Percentiles rank a stretch among this genome's conserved stretches.
These are phyloP conservation scores for Clinocottus analis DNA, from an alignment of 2,113 vertebrate species.

Conservation along the genomic window DNA sequence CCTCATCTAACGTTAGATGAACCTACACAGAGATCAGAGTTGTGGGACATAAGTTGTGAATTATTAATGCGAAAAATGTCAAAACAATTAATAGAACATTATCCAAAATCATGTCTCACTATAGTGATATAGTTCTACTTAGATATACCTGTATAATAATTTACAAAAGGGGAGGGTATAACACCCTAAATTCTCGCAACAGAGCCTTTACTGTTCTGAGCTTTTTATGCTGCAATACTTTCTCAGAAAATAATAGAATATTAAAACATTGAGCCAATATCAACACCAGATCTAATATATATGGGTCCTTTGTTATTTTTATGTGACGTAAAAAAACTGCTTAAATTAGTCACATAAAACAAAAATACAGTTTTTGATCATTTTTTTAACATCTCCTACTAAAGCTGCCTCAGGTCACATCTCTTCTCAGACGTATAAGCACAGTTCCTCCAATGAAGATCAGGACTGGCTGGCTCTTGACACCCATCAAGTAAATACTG, in stretches of 20 bases:
- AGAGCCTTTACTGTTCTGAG: conserved; percentile 6
- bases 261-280: background rate
- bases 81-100: background rate
- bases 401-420: background rate
- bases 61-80: background rate
- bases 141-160: background rate
- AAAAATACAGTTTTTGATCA: background rate
- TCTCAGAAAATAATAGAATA: background rate
- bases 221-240: conserved; percentile 3
- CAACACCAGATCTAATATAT: background rate
- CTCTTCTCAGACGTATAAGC: background rate
- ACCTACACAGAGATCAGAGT: conserved; percentile 21
- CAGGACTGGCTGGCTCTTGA: background rate
- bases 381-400: background rate
- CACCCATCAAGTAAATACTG: background rate
- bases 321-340: background rate
- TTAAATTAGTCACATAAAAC: background rate
- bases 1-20: conserved; percentile 38
- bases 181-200: conserved; percentile 3
- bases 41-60: background rate
- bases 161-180: background rate
- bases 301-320: background rate
- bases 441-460: background rate
- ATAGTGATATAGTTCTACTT: background rate
- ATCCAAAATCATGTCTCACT: background rate